phyloP scores from a whole-genome alignment of 2,113 vertebrate species.

The Ceratotherium simum region DNA sequence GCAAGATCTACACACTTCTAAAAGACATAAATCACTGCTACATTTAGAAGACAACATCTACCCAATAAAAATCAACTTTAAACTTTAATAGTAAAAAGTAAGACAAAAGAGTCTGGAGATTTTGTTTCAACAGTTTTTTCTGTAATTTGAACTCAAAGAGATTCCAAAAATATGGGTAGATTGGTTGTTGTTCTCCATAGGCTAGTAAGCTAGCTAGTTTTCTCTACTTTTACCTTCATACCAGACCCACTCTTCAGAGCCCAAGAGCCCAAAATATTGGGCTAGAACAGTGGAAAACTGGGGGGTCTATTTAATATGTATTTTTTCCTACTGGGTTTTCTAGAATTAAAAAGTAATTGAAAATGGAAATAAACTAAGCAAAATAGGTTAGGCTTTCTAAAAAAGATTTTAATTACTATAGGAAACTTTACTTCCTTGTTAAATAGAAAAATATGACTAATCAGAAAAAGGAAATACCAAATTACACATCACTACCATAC shows the following conservation, averaged over 20 bases:
- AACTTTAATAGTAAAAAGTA: background rate
- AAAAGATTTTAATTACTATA: constrained; percentile 52
- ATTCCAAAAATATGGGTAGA: constrained; percentile 88
- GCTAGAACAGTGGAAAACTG: constrained; percentile 83
- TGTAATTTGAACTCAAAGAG: constrained; percentile 87
- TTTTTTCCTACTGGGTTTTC: constrained; percentile 69
- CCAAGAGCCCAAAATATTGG: constrained; percentile 79
- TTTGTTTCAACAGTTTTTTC: background rate
- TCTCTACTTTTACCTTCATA: constrained; percentile 77
- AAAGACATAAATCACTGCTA: background rate
- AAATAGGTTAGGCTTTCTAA: constrained; percentile 31
- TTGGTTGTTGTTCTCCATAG: constrained; percentile 85
- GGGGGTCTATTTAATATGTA: constrained; percentile 71
- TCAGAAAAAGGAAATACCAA: background rate
- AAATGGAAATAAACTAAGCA: constrained; percentile 75
- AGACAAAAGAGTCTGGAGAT: background rate
- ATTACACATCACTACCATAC: background rate
- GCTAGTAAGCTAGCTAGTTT: constrained; percentile 81
- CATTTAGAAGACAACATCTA: background rate
- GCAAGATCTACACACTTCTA: background rate
- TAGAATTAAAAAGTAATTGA: constrained; percentile 70
- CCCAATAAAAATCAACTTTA: background rate
- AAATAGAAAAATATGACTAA: constrained; percentile 40
- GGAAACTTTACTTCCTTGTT: constrained; percentile 64
- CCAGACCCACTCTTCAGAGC: constrained; percentile 71